A percentile compares a stretch with the other conserved stretches of the same genome.
Conservation (phyloP, 2,888 invertebrate genomes). For the Peribatodes rhomboidaria region DNA sequence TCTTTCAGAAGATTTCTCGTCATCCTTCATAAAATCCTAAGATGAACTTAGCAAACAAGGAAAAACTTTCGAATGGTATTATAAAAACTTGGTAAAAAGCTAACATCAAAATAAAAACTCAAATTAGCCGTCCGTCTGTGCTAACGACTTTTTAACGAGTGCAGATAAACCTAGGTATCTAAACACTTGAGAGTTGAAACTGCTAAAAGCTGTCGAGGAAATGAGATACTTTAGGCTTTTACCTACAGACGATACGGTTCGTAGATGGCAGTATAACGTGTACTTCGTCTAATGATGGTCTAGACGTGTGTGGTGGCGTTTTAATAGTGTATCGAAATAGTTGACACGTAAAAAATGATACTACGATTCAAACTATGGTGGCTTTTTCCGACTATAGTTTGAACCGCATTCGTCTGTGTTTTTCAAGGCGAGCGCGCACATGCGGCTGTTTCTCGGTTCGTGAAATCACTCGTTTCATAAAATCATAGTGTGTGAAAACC, state of each 20-base stretch:
- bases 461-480: too few relatives aligned
- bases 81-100: conserved; percentile 9
- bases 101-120: conserved; percentile 33
- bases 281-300: conserved; percentile 7
- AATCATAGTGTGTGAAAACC: too few relatives aligned
- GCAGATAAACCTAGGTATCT: conserved; percentile 36
- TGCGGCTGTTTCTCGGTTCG: too few relatives aligned
- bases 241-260: conserved; percentile 9
- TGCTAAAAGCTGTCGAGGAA: conserved; percentile 30
- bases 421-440: too few relatives aligned
- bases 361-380: too few relatives aligned
- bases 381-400: too few relatives aligned
- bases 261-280: conserved; percentile 19
- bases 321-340: too few relatives aligned
- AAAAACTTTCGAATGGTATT: conserved; percentile 5
- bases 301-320: too few relatives aligned
- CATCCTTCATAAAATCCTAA: conserved; percentile 3
- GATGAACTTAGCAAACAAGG: background rate
- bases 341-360: too few relatives aligned
- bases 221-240: conserved; percentile 22
- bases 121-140: conserved; percentile 32
- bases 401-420: too few relatives aligned
- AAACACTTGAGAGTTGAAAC: conserved; percentile 21
- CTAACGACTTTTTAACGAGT: conserved; percentile 46
- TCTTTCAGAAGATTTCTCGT: background rate